A percentile compares a stretch with the other conserved stretches of the same genome.
These are phyloP conservation scores for Psittacus erithacus DNA, from an alignment of 2,113 vertebrate genomes.

Conservation along the genomic window DNA sequence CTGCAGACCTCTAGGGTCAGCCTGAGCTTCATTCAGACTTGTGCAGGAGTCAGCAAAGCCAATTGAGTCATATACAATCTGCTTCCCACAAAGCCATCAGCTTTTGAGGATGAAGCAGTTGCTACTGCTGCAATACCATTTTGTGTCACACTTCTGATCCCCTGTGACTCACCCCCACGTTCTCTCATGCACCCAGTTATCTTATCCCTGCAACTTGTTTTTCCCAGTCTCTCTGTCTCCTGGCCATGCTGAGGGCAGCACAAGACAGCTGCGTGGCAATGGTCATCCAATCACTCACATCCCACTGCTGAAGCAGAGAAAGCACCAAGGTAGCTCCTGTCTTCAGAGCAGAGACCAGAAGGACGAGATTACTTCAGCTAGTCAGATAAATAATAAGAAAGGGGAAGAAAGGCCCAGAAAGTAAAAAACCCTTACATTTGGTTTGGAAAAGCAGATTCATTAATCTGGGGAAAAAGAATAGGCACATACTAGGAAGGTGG, in stretches of 20 bases:
- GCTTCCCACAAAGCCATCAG: slow-evolving; percentile 21
- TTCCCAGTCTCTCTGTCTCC: neutral
- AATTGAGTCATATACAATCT: neutral
- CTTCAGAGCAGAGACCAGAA: neutral
- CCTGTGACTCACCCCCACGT: neutral
- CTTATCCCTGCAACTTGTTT: neutral
- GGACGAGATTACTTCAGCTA: neutral
- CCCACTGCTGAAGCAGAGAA: neutral
- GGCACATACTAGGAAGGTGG: neutral
- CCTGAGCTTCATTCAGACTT: slow-evolving; percentile 39
- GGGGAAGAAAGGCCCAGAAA: neutral
- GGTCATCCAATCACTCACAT: neutral
- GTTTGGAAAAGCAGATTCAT: neutral
- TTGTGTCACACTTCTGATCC: slow-evolving; percentile 14
- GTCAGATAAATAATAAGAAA: neutral
- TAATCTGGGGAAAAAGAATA: neutral
- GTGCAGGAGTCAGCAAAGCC: slow-evolving; percentile 53
- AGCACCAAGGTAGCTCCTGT: neutral
- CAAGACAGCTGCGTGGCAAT: neutral
- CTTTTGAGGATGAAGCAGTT: slow-evolving; percentile 19
- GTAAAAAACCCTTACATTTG: neutral
- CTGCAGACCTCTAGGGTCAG: slow-evolving; percentile 18
- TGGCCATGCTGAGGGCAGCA: neutral
- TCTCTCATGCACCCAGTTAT: neutral
- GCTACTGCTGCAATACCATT: neutral